A percentile compares a stretch with the other conserved stretches of the same genome.
Conservation (phyloP, 1,140 invertebrate genomes). For the Zaprionus inermis region DNA sequence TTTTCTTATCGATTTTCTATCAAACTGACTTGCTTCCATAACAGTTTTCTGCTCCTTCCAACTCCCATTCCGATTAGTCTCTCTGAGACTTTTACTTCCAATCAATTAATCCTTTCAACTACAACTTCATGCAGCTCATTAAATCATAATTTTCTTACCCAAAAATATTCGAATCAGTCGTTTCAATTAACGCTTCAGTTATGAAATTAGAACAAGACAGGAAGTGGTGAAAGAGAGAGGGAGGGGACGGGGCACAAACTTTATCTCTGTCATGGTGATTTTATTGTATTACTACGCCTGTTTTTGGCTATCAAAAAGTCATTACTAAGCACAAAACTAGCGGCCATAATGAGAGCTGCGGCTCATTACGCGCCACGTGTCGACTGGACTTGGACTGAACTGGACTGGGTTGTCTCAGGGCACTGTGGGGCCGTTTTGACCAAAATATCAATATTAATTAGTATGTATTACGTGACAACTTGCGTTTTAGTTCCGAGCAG, state of each 20-base stretch:
- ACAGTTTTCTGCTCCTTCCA: too few relatives aligned
- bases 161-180: conserved; percentile 28
- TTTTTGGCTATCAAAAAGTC: conserved; percentile 65
- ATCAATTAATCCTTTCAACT: conserved; percentile 35
- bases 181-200: conserved; percentile 57
- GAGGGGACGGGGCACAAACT: background rate
- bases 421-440: background rate
- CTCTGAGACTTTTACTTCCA: background rate
- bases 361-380: conserved; percentile 40
- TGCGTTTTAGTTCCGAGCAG: conserved; percentile 38
- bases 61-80: too few relatives aligned
- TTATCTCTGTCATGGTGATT: conserved; percentile 38
- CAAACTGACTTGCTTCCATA: too few relatives aligned
- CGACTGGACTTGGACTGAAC: background rate
- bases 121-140: conserved; percentile 39
- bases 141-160: conserved; percentile 31
- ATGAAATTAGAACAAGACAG: conserved; percentile 10
- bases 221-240: background rate
- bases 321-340: conserved; percentile 71
- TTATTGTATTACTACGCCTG: background rate
- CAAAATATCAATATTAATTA: conserved; percentile 81
- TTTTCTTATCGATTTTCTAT: too few relatives aligned
- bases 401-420: too few relatives aligned
- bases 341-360: conserved; percentile 35
- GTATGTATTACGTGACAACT: conserved; percentile 79